Evolutionary conservation across 2,797 vertebrate species (phyloP).

Genomic region (Myioborus melanocephalus): DNA sequence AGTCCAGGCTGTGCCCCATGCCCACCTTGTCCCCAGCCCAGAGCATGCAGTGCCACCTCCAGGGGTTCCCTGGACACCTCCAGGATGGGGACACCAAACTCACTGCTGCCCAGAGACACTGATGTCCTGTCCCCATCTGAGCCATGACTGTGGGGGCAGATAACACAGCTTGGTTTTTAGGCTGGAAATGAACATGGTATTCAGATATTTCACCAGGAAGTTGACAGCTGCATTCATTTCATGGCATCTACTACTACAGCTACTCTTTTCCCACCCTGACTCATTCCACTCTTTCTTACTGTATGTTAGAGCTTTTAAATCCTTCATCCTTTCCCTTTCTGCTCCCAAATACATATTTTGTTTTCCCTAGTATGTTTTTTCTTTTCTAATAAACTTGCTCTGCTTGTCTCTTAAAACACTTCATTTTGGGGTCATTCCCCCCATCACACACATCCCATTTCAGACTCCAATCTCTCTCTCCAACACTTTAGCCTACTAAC

Average conservation of each 20-base stretch:
- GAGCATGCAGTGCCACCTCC: background rate
- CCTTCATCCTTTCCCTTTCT: background rate
- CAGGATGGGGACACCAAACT: background rate
- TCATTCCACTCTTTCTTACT: background rate
- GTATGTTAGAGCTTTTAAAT: background rate
- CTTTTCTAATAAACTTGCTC: background rate
- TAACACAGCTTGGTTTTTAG: background rate
- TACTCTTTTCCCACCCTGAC: background rate
- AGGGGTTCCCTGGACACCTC: background rate
- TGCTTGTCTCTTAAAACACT: background rate
- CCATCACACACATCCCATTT: background rate
- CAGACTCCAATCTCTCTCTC: background rate
- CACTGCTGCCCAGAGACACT: background rate
- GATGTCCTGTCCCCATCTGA: background rate
- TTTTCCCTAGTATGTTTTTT: background rate
- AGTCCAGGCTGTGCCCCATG: background rate
- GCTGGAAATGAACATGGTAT: background rate
- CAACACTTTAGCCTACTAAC: background rate
- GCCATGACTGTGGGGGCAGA: background rate
- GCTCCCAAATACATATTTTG: background rate
- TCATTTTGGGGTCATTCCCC: background rate
- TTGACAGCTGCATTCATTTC: background rate
- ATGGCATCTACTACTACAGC: background rate
- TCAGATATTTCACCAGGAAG: background rate
- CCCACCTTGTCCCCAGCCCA: background rate